phyloP scores from a whole-genome alignment of 2,888 invertebrate genomes.

The Charanyca ferruginea region DNA sequence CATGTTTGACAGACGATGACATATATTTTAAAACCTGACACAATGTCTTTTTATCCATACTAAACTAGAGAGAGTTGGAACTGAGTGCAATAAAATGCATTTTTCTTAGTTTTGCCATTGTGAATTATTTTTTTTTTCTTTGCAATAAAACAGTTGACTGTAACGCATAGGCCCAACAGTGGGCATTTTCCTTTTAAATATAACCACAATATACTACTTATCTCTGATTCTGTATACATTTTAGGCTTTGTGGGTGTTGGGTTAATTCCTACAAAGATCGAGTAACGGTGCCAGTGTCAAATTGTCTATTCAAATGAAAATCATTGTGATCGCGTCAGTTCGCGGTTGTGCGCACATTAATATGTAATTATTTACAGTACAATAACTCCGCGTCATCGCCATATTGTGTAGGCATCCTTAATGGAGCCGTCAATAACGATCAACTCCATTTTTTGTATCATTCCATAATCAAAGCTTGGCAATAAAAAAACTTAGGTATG shows the following conservation, averaged over 20 bases:
- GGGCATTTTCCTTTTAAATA: too few species aligned
- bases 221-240: too few species aligned
- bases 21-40: too few species aligned
- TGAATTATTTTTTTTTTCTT: too few species aligned
- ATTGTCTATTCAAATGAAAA: slow-evolving; percentile 79
- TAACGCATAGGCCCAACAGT: too few species aligned
- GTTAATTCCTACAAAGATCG: slow-evolving; percentile 64
- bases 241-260: slow-evolving; percentile 12
- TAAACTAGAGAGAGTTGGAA: too few species aligned
- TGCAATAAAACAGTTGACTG: too few species aligned
- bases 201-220: too few species aligned
- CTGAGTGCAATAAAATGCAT: too few species aligned
- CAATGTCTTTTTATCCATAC: too few species aligned
- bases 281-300: slow-evolving; percentile 80
- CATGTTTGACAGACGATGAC: too few species aligned
- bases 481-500: slow-evolving; percentile 54
- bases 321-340: slow-evolving; percentile 71
- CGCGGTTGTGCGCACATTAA: slow-evolving; percentile 76
- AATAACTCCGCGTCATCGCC: slow-evolving; percentile 73
- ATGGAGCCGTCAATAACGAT: slow-evolving; percentile 67
- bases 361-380: slow-evolving; percentile 78
- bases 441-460: slow-evolving; percentile 61
- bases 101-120: too few species aligned
- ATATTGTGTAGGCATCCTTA: slow-evolving; percentile 71
- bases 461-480: slow-evolving; percentile 46